Percentiles rank a stretch among this genome's conserved stretches.
These are phyloP conservation scores for Chaunax sp. DNA, from an alignment of 2,797 vertebrate genomes.

Conservation along the genomic window DNA sequence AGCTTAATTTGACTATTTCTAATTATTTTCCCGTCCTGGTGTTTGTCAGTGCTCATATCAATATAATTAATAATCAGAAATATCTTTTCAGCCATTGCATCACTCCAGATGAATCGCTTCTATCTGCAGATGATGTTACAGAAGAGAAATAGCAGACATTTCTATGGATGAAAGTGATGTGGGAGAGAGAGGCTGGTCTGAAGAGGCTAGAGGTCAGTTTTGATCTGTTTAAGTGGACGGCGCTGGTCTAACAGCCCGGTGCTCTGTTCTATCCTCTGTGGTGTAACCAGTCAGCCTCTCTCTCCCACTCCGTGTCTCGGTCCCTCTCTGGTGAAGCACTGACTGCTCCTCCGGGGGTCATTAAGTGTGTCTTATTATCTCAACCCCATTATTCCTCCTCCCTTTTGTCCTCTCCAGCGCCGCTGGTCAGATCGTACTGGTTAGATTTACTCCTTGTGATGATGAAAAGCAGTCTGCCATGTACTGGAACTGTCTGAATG, in stretches of 20 bases:
- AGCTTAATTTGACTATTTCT: neutral
- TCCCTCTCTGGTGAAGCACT: conserved; percentile 29
- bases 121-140: conserved; percentile 19
- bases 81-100: neutral
- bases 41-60: too few relatives aligned
- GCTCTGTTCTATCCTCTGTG: conserved; percentile 45
- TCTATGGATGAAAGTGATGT: conserved; percentile 24
- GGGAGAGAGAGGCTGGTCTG: conserved; percentile 47
- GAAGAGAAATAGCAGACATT: conserved; percentile 18
- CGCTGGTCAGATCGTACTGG: conserved; percentile 38
- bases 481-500: conserved; percentile 20
- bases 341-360: conserved; percentile 62
- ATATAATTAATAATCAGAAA: too few relatives aligned
- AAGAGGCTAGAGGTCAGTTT: conserved; percentile 40
- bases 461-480: conserved; percentile 19
- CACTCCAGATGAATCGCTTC: conserved; percentile 6
- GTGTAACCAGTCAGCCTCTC: conserved; percentile 35
- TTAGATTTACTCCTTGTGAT: conserved; percentile 43
- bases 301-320: conserved; percentile 38
- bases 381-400: conserved; percentile 58
- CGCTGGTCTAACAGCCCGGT: conserved; percentile 44
- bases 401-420: conserved; percentile 59
- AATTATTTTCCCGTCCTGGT: neutral
- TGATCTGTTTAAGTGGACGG: conserved; percentile 55
- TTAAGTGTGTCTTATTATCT: conserved; percentile 61